phyloP scores from a whole-genome alignment of 1,140 invertebrate species.

The Drosophila miranda region DNA sequence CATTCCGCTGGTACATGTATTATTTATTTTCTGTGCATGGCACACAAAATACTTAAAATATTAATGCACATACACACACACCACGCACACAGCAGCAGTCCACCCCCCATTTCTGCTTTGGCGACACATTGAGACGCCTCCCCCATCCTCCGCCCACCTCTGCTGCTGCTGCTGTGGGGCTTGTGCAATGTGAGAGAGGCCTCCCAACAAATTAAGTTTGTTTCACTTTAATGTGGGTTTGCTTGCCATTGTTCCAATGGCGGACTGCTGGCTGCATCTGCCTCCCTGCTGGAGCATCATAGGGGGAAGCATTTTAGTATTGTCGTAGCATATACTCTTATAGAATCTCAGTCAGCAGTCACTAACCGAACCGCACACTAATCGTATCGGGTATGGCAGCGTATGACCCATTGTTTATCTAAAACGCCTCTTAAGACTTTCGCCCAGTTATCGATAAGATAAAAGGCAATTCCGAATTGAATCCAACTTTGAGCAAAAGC shows the following conservation, averaged over 20 bases:
- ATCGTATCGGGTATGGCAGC: slow-evolving; percentile 3
- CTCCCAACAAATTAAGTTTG: slow-evolving; percentile 47
- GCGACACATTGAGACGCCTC: not conserved
- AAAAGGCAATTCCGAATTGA: slow-evolving; percentile 13
- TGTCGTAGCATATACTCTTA: slow-evolving; percentile 11
- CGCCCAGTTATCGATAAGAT: slow-evolving; percentile 46
- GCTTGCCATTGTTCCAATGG: slow-evolving; percentile 14
- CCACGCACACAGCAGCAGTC: slow-evolving; percentile 17
- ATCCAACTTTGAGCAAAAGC: not conserved
- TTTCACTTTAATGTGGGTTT: slow-evolving; percentile 40
- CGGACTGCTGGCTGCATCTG: not conserved
- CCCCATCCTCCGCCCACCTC: too few relatives aligned
- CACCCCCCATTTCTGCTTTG: slow-evolving; percentile 42
- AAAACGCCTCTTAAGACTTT: slow-evolving; percentile 40
- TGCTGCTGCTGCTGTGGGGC: not conserved
- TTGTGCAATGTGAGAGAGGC: slow-evolving; percentile 33
- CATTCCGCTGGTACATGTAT: too few relatives aligned
- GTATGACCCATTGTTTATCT: slow-evolving; percentile 41
- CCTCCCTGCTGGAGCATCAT: slow-evolving; percentile 1
- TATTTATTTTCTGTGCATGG: slow-evolving; percentile 20
- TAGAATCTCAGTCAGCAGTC: slow-evolving; percentile 19
- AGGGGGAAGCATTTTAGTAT: not conserved
- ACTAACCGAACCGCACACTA: not conserved
- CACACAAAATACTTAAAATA: slow-evolving; percentile 44
- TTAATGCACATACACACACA: slow-evolving; percentile 31